Percentiles rank a stretch among this genome's conserved stretches.
phyloP scores from a whole-genome alignment of 2,797 vertebrate genomes.

The Cryptoblepharus egeriae region DNA sequence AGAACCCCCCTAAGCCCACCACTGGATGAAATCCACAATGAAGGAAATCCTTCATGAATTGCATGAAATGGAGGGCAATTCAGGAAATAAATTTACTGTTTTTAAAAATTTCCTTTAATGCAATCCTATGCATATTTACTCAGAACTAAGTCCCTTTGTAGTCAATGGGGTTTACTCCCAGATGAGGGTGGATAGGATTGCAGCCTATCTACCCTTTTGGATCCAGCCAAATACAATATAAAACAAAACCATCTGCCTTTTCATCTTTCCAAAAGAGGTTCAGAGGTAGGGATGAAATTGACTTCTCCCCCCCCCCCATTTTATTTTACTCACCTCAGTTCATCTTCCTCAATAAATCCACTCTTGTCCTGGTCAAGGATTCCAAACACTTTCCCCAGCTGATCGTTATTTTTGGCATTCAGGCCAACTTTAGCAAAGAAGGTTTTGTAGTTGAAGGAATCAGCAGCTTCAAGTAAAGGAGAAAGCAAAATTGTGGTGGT shows the following conservation, averaged over 20 bases:
- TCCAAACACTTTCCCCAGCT: constrained; percentile 80
- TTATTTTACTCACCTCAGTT: constrained; percentile 80
- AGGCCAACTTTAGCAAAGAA: constrained; percentile 84
- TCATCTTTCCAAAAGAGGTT: too few relatives aligned
- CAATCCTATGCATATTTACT: background rate
- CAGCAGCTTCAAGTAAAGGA: constrained; percentile 63
- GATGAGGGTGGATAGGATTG: too few relatives aligned
- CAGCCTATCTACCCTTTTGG: background rate
- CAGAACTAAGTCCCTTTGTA: too few relatives aligned
- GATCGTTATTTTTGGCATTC: constrained; percentile 76
- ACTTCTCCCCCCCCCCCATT: background rate
- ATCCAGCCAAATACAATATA: too few relatives aligned
- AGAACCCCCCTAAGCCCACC: too few relatives aligned
- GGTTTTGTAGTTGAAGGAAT: constrained; percentile 82
- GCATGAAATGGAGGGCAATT: too few relatives aligned
- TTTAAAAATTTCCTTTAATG: background rate
- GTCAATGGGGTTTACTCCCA: too few relatives aligned
- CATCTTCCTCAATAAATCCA: constrained; percentile 85
- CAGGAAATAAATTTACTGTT: too few relatives aligned
- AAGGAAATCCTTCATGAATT: too few relatives aligned
- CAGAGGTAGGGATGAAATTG: too few relatives aligned
- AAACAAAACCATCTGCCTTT: too few relatives aligned
- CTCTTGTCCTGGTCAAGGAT: constrained; percentile 84
- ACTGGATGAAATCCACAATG: too few relatives aligned
- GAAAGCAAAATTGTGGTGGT: background rate